Evolutionary conservation across 2,888 invertebrate species (phyloP).

Genomic region (Diarsia rubi): DNA sequence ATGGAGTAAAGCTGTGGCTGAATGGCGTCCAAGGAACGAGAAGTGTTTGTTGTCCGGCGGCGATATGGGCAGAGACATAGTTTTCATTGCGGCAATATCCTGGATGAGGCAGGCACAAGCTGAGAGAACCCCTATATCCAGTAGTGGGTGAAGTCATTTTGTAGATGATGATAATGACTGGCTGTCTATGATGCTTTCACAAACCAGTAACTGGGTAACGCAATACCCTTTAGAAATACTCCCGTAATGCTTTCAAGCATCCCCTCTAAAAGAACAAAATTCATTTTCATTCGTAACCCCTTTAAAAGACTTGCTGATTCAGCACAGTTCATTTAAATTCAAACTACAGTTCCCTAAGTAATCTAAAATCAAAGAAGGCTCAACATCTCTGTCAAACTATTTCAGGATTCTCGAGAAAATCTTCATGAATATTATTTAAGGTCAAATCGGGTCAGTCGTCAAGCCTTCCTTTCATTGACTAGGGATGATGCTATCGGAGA

Average conservation of each 20-base stretch:
- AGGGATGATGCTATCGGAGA: background rate
- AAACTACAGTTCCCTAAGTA: background rate
- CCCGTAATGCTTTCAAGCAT: background rate
- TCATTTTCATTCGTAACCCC: background rate
- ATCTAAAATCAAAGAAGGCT: constrained; percentile 24
- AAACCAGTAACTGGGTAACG: no score
- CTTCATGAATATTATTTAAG: constrained; percentile 49
- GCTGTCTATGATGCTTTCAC: no score
- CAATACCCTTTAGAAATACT: background rate
- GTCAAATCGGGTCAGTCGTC: constrained; percentile 13
- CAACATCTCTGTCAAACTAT: constrained; percentile 21
- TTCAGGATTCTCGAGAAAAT: constrained; percentile 10
- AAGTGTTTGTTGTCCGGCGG: no score
- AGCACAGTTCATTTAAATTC: constrained; percentile 10
- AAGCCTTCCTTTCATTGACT: constrained; percentile 28
- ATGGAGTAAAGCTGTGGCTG: no score
- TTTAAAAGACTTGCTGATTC: constrained; percentile 2
- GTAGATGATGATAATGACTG: no score
- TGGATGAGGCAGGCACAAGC: no score
- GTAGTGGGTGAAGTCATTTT: no score
- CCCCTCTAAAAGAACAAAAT: background rate
- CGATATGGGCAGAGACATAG: no score
- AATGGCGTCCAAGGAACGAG: no score
- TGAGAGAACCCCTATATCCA: no score
- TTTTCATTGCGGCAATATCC: no score